A percentile compares a stretch with the other conserved stretches of the same genome.
These are phyloP conservation scores for Lycocorax pyrrhopterus DNA, from an alignment of 2,113 vertebrate species.

Conservation along the genomic window DNA sequence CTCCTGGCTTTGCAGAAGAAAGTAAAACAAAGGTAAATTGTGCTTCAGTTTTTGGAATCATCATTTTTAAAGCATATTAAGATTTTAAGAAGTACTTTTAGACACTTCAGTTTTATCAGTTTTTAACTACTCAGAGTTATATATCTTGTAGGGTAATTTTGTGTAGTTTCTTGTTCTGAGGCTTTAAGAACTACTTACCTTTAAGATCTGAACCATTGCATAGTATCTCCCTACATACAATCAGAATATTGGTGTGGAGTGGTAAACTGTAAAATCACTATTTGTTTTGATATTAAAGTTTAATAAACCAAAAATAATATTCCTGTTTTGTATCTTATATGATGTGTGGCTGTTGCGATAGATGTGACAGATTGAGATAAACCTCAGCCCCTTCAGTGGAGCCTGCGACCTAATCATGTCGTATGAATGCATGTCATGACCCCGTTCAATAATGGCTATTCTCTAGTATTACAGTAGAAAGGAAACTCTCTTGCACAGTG, in stretches of 20 bases:
- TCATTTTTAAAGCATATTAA: not conserved
- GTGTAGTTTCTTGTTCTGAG: not conserved
- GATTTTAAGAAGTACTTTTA: not conserved
- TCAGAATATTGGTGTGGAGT: not conserved
- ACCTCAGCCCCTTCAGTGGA: not conserved
- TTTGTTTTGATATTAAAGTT: not conserved
- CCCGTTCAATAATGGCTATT: not conserved
- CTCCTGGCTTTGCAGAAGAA: conserved; percentile 89
- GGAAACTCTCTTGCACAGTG: not conserved
- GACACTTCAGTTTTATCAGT: not conserved
- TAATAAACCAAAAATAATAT: not conserved
- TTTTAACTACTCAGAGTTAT: not conserved
- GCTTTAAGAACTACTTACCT: not conserved
- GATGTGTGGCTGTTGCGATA: not conserved
- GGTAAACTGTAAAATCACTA: not conserved
- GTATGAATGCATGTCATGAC: not conserved
- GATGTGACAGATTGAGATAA: not conserved
- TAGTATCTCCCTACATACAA: not conserved
- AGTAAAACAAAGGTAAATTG: conserved; percentile 87
- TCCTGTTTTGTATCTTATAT: not conserved
- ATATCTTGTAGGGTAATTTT: not conserved
- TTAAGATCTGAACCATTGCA: not conserved
- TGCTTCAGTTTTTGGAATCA: not conserved
- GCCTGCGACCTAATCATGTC: not conserved
- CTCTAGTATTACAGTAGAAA: not conserved